Percentiles rank a stretch among this genome's conserved stretches.
These are phyloP conservation scores for Ophraella communa DNA, from an alignment of 2,888 invertebrate species.

Conservation along the genomic window DNA sequence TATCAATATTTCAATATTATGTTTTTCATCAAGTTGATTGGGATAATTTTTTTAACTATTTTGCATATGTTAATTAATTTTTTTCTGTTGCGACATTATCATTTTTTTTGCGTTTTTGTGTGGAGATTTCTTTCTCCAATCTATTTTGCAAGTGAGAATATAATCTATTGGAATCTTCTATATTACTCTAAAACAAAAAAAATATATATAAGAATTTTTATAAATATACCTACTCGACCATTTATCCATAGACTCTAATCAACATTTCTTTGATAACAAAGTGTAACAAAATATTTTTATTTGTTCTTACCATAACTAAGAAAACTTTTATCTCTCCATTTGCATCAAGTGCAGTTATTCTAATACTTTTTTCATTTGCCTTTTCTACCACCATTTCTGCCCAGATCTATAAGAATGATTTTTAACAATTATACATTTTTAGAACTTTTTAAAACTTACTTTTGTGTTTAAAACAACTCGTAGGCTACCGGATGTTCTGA, in stretches of 20 bases:
- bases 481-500: conserved; percentile 87
- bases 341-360: conserved; percentile 86
- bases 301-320: conserved; percentile 73
- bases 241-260: neutral
- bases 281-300: too few relatives aligned
- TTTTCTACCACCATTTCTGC: conserved; percentile 90
- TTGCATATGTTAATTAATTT: neutral
- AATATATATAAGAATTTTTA: neutral
- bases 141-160: conserved; percentile 69
- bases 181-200: conserved; percentile 64
- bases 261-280: too few relatives aligned
- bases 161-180: conserved; percentile 73
- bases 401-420: conserved; percentile 68
- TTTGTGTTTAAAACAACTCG: conserved; percentile 92
- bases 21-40: too few relatives aligned
- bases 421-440: neutral
- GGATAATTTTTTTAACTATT: too few relatives aligned
- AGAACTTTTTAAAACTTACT: conserved; percentile 58
- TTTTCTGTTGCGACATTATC: neutral
- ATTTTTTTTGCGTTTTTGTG: conserved; percentile 50
- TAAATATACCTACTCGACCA: neutral
- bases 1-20: neutral
- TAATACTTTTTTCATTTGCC: conserved; percentile 84
- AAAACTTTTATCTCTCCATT: conserved; percentile 85
- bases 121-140: conserved; percentile 59